phyloP scores from a whole-genome alignment of 2,113 vertebrate genomes.

The Nothocercus julius region DNA sequence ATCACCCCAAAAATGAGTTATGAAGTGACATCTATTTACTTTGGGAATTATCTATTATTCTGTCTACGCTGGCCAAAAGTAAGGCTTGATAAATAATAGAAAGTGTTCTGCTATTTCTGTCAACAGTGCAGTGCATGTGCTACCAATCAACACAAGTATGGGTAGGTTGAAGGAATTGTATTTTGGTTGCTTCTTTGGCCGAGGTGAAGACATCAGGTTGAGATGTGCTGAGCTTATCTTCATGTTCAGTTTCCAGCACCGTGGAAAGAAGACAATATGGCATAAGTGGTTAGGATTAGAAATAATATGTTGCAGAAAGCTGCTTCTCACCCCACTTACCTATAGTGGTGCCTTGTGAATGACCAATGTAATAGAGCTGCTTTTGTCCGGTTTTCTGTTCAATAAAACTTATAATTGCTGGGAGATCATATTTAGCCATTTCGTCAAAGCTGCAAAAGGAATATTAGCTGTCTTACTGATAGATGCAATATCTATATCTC shows the following conservation, averaged over 20 bases:
- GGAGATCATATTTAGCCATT: conserved; percentile 90
- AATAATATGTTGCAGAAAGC: conserved; percentile 8
- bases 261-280: neutral
- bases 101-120: neutral
- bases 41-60: neutral
- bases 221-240: neutral
- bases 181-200: neutral
- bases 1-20: neutral
- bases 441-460: conserved; percentile 84
- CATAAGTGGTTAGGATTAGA: neutral
- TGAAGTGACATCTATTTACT: neutral
- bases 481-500: neutral
- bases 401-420: conserved; percentile 86
- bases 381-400: conserved; percentile 84
- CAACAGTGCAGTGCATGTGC: too few species aligned
- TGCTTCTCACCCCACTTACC: conserved; percentile 73
- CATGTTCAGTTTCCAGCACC: neutral
- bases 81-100: neutral
- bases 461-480: neutral
- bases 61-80: neutral
- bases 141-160: too few species aligned
- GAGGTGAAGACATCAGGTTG: neutral
- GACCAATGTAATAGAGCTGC: conserved; percentile 87
- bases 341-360: conserved; percentile 92
- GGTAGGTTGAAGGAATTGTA: neutral